These are phyloP conservation scores for Euplagia quadripunctaria DNA, from an alignment of 2,888 invertebrate species.

Conservation along the genomic window DNA sequence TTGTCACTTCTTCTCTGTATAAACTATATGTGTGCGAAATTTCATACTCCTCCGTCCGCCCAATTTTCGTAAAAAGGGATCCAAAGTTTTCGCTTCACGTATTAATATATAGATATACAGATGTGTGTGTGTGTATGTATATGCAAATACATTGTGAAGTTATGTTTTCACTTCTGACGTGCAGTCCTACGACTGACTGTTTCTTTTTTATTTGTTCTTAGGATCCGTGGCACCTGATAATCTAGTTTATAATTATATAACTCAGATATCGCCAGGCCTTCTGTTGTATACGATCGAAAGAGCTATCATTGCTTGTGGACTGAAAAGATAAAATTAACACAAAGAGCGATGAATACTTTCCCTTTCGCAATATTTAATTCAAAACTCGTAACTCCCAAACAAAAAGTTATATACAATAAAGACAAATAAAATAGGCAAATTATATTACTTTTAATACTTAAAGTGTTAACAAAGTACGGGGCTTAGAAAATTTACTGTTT, in stretches of 20 bases:
- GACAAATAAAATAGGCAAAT: constrained; percentile 28
- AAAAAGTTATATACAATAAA: constrained; percentile 18
- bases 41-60: no score
- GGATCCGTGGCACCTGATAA: not conserved
- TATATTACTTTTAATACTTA: constrained; percentile 39
- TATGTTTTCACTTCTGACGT: no score
- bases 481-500: constrained; percentile 42
- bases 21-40: no score
- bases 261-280: not conserved
- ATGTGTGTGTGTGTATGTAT: no score
- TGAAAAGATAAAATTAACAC: not conserved
- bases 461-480: constrained; percentile 38
- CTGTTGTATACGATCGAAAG: not conserved
- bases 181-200: no score
- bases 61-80: no score
- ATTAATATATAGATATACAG: no score
- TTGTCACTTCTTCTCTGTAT: no score
- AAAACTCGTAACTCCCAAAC: constrained; percentile 14
- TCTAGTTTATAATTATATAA: not conserved
- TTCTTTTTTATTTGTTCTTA: no score
- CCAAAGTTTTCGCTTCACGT: no score
- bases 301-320: no score
- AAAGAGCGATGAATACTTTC: not conserved
- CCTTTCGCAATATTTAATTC: not conserved
- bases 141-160: no score